phyloP scores from a whole-genome alignment of 2,888 invertebrate species.

The Habrosyne pyritoides region DNA sequence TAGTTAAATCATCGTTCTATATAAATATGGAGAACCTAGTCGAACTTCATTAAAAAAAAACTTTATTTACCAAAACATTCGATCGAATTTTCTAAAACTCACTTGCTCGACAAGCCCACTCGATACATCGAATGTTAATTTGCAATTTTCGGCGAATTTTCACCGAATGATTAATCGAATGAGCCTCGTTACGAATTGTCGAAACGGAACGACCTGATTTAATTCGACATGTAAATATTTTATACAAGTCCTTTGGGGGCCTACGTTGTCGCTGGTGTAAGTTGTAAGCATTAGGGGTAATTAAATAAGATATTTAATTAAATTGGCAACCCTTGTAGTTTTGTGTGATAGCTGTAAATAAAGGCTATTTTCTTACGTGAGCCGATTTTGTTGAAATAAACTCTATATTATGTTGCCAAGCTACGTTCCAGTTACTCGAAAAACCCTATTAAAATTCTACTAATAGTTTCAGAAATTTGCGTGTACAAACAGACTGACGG shows the following conservation, averaged over 20 bases:
- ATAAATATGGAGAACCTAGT: too few relatives aligned
- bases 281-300: neutral
- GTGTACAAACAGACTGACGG: too few relatives aligned
- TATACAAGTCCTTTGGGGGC: constrained; percentile 6
- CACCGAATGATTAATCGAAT: constrained; percentile 12
- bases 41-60: too few relatives aligned
- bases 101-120: neutral
- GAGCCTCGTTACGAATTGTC: constrained; percentile 3
- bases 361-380: too few relatives aligned
- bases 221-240: constrained; percentile 18
- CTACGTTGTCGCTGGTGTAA: neutral
- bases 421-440: too few relatives aligned
- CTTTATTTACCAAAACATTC: neutral
- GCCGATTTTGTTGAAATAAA: too few relatives aligned
- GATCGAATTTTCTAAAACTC: neutral
- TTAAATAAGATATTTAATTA: neutral
- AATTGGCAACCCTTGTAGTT: too few relatives aligned
- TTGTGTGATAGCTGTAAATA: too few relatives aligned
- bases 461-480: too few relatives aligned
- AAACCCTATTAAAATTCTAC: too few relatives aligned
- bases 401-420: too few relatives aligned
- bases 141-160: neutral
- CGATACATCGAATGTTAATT: neutral
- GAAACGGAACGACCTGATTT: constrained; percentile 10
- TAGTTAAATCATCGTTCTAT: too few relatives aligned